Evolutionary conservation across 64 coral and sea anemone genomes (phyloP).

Genomic region (Montipora sp.): DNA sequence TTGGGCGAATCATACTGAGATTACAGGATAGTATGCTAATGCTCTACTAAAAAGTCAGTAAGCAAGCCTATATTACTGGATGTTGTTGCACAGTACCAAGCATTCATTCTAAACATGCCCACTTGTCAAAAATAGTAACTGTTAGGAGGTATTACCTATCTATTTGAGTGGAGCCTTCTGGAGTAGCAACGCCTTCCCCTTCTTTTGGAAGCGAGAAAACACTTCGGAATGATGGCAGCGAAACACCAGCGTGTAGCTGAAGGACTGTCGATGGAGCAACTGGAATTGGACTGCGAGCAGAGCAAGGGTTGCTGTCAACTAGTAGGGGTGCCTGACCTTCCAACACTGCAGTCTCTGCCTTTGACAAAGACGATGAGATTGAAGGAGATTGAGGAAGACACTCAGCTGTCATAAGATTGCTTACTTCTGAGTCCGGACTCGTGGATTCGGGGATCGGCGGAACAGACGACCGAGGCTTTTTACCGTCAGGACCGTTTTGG

Average conservation of each 20-base stretch:
- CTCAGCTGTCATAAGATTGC: conserved; percentile 61
- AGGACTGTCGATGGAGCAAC: conserved; percentile 60
- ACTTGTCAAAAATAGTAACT: background rate
- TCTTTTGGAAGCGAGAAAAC: conserved; percentile 84
- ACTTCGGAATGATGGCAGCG: conserved; percentile 80
- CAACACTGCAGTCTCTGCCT: conserved; percentile 20
- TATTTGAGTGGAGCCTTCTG: background rate
- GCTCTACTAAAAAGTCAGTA: too few relatives aligned
- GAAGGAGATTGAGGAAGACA: conserved; percentile 78
- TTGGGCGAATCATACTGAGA: too few relatives aligned
- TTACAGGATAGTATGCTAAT: too few relatives aligned
- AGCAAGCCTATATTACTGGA: too few relatives aligned
- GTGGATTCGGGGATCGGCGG: background rate
- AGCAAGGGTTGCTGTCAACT: conserved; percentile 92
- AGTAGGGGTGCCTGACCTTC: conserved; percentile 66
- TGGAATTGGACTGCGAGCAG: conserved; percentile 80
- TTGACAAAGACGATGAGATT: conserved; percentile 72
- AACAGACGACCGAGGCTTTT: conserved; percentile 10
- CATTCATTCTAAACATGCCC: background rate
- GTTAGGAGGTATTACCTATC: background rate
- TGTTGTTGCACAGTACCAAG: too few relatives aligned
- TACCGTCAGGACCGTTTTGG: background rate
- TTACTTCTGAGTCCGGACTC: conserved; percentile 65
- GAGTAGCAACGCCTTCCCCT: background rate
- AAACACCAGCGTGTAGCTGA: conserved; percentile 25